Evolutionary conservation across 2,113 vertebrate genomes (phyloP).

Genomic region (Tonatia bakeri): DNA sequence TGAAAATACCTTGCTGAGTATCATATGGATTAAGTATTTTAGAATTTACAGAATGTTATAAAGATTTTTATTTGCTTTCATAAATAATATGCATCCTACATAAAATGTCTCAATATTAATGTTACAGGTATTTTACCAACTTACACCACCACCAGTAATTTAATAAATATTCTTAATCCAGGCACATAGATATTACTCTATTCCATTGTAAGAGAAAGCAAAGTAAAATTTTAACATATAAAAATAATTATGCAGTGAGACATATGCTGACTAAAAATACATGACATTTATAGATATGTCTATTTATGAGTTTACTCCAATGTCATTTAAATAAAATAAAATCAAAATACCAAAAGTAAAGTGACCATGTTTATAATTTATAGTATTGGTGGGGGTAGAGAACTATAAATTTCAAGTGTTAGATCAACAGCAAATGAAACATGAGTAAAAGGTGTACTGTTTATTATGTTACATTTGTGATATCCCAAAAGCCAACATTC

Average conservation of each 20-base stretch:
- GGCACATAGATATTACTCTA: not conserved
- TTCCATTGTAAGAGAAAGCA: not conserved
- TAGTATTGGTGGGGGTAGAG: not conserved
- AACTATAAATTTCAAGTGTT: not conserved
- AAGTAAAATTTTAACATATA: not conserved
- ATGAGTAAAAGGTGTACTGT: not conserved
- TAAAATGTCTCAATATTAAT: not conserved
- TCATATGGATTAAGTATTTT: not conserved
- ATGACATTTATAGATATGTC: not conserved
- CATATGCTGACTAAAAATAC: not conserved
- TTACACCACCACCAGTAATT: not conserved
- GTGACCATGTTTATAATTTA: not conserved
- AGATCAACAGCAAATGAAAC: not conserved
- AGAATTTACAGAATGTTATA: not conserved
- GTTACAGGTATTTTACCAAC: not conserved
- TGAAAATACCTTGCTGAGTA: not conserved
- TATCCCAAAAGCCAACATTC: not conserved
- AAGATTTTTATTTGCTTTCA: not conserved
- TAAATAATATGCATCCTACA: not conserved
- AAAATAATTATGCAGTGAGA: not conserved
- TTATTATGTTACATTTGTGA: not conserved
- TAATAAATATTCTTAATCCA: not conserved
- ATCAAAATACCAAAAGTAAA: not conserved
- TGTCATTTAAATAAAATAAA: not conserved
- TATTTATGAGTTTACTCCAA: not conserved